phyloP scores from a whole-genome alignment of 2,797 vertebrate genomes.

The Xiphophorus birchmanni region DNA sequence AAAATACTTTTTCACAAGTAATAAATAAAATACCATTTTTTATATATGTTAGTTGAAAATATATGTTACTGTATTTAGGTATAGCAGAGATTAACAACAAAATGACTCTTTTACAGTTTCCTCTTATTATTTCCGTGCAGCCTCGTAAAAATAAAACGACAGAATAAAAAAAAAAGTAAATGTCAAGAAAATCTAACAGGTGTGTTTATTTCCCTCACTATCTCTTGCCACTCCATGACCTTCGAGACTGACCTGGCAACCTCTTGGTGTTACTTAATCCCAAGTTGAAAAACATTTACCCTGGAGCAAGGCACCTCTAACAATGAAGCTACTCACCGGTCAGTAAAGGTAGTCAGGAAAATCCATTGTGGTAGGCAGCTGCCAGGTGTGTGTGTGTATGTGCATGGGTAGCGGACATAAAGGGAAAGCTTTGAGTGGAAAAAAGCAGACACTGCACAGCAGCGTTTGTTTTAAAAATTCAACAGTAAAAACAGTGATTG shows the following conservation, averaged over 20 bases:
- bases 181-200: background rate
- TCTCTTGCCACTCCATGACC: background rate
- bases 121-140: background rate
- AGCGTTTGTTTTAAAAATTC: background rate
- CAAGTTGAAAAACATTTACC: conserved; percentile 9
- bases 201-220: background rate
- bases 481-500: background rate
- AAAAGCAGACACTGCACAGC: background rate
- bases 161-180: background rate
- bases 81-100: background rate
- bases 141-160: background rate
- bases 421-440: background rate
- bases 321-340: conserved; percentile 9
- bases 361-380: conserved; percentile 20
- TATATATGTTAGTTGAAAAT: background rate
- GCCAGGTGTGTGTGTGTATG: conserved; percentile 6
- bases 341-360: conserved; percentile 16
- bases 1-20: background rate
- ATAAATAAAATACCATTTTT: background rate
- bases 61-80: background rate
- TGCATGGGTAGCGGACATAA: background rate
- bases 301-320: conserved; percentile 8
- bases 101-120: background rate
- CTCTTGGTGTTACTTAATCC: conserved; percentile 7
- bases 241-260: background rate